These are phyloP conservation scores for Tetanocera ferruginea DNA, from an alignment of 2,888 invertebrate species.

Conservation along the genomic window DNA sequence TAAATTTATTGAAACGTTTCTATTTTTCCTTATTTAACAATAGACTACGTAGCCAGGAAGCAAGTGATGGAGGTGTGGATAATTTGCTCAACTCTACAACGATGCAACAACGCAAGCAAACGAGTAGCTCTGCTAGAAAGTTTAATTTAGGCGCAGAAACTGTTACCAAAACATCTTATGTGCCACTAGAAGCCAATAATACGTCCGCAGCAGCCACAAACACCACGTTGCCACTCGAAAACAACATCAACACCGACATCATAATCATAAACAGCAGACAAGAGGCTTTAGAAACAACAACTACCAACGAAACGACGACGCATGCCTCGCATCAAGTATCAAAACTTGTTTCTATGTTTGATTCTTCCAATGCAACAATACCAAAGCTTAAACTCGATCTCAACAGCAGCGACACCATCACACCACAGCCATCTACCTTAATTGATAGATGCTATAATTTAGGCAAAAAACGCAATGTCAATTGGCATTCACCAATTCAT, in stretches of 20 bases:
- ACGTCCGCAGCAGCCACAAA: neutral
- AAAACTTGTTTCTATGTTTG: neutral
- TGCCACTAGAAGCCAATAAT: constrained; percentile 32
- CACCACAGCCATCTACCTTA: constrained; percentile 32
- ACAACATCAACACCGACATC: neutral
- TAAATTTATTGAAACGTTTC: neutral
- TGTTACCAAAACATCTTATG: constrained; percentile 24
- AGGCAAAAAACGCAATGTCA: constrained; percentile 66
- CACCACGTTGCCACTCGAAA: neutral
- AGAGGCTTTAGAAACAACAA: constrained; percentile 12
- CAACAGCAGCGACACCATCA: constrained; percentile 34
- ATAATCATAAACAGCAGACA: neutral
- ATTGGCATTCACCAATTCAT: constrained; percentile 69
- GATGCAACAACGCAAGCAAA: constrained; percentile 21
- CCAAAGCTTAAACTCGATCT: constrained; percentile 44
- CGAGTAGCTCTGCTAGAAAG: neutral
- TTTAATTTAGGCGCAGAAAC: constrained; percentile 17
- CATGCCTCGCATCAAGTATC: neutral
- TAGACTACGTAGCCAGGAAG: constrained; percentile 61
- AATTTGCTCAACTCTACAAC: neutral
- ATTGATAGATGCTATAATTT: constrained; percentile 31
- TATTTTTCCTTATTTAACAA: neutral
- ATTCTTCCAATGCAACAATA: constrained; percentile 4
- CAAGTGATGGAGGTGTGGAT: constrained; percentile 33
- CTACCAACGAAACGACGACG: neutral